These are phyloP conservation scores for Luscinia luscinia DNA, from an alignment of 2,797 vertebrate genomes.

Conservation along the genomic window DNA sequence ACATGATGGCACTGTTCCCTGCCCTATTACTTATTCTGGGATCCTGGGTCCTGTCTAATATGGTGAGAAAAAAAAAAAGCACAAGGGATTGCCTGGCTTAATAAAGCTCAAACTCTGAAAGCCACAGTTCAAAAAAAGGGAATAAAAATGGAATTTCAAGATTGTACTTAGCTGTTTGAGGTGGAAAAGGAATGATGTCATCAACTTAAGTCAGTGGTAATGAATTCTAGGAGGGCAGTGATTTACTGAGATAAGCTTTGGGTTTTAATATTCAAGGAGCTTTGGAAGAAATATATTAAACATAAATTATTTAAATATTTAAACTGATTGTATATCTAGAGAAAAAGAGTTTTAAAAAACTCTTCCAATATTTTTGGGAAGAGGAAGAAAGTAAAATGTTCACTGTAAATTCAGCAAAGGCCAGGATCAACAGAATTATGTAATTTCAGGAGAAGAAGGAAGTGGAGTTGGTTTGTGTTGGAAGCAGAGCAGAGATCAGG, in stretches of 20 bases:
- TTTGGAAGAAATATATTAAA: background rate
- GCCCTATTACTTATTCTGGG: background rate
- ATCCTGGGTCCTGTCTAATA: background rate
- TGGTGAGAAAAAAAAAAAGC: background rate
- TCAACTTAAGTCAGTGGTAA: background rate
- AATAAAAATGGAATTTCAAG: background rate
- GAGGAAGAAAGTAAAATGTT: background rate
- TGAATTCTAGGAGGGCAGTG: background rate
- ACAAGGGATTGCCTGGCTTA: background rate
- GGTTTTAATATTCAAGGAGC: background rate
- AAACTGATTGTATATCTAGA: background rate
- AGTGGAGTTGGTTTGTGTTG: background rate
- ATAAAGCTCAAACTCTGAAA: background rate
- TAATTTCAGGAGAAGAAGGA: background rate
- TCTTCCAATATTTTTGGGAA: background rate
- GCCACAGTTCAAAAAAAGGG: background rate
- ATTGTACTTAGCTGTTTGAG: background rate
- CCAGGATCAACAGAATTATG: background rate
- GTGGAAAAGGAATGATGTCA: background rate
- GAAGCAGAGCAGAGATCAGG: background rate
- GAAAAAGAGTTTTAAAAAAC: background rate
- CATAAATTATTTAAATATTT: background rate
- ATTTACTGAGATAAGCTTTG: background rate
- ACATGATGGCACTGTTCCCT: background rate
- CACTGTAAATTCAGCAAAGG: background rate